These are phyloP conservation scores for Scomber scombrus DNA, from an alignment of 2,113 vertebrate genomes.

Conservation along the genomic window DNA sequence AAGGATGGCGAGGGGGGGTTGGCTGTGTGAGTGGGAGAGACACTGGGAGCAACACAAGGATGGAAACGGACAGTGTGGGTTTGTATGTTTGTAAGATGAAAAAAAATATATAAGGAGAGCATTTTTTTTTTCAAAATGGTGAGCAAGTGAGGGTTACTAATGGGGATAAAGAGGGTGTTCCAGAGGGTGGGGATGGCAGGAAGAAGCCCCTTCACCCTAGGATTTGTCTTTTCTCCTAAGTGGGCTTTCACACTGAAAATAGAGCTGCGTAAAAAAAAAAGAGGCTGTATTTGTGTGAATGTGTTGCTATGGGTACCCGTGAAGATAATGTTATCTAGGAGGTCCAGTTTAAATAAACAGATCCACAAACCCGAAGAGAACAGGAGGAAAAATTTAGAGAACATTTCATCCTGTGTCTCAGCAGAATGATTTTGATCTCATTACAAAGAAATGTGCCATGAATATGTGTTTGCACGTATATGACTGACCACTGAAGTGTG, in stretches of 20 bases:
- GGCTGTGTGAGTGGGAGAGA: slow-evolving; percentile 5
- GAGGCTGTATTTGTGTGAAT: background rate
- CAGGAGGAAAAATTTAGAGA: background rate
- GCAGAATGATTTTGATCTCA: background rate
- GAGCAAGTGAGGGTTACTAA: background rate
- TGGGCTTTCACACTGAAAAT: background rate
- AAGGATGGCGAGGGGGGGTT: slow-evolving; percentile 20
- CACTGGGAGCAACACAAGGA: background rate
- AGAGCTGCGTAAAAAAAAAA: background rate
- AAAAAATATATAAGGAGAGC: background rate
- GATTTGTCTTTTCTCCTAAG: background rate
- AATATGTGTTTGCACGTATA: background rate
- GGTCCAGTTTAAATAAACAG: background rate
- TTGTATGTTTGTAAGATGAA: background rate
- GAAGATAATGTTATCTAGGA: background rate
- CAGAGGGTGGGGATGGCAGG: background rate
- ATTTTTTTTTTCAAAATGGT: background rate
- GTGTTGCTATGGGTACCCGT: background rate
- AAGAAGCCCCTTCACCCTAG: background rate
- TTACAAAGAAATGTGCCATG: slow-evolving; percentile 14
- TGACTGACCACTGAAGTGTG: background rate
- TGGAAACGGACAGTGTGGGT: background rate
- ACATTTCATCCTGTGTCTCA: background rate
- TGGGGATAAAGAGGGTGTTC: background rate
- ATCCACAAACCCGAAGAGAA: background rate